Conservation (phyloP, 2,888 invertebrate species). For the Phaedon cochleariae region DNA sequence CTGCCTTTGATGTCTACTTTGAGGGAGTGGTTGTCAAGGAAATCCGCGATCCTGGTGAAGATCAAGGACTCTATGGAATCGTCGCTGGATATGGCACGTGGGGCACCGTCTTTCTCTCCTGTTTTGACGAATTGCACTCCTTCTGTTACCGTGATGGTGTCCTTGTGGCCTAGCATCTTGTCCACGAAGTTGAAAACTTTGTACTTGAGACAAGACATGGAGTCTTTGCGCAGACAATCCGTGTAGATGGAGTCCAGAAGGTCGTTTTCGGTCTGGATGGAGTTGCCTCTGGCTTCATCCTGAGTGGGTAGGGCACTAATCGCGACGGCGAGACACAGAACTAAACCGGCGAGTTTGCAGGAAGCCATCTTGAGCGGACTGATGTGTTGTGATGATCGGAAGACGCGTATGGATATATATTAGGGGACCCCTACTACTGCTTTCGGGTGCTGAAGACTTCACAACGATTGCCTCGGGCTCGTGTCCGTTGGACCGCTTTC, state of each 20-base stretch:
- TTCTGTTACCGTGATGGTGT: slow-evolving; percentile 80
- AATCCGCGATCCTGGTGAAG: slow-evolving; percentile 75
- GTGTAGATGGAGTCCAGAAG: slow-evolving; percentile 79
- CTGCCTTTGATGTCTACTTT: slow-evolving; percentile 86
- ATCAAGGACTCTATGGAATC: slow-evolving; percentile 72
- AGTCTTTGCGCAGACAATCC: slow-evolving; percentile 84
- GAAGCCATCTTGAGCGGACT: slow-evolving; percentile 59
- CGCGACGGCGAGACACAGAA: slow-evolving; percentile 66
- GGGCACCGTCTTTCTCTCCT: slow-evolving; percentile 79
- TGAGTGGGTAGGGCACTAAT: slow-evolving; percentile 73
- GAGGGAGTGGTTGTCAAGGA: slow-evolving; percentile 81
- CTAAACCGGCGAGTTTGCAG: slow-evolving; percentile 63
- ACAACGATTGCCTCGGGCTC: slow-evolving; percentile 61
- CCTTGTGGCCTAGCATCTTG: slow-evolving; percentile 83
- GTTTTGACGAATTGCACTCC: slow-evolving; percentile 86
- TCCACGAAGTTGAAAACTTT: slow-evolving; percentile 88
- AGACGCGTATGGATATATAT: slow-evolving; percentile 60
- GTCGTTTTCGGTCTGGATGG: slow-evolving; percentile 77
- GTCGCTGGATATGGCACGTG: slow-evolving; percentile 74
- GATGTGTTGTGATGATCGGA: slow-evolving; percentile 56
- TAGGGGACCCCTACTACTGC: slow-evolving; percentile 60
- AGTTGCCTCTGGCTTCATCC: slow-evolving; percentile 66
- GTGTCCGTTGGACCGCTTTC: slow-evolving; percentile 63
- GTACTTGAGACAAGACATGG: slow-evolving; percentile 85
- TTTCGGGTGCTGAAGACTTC: slow-evolving; percentile 62